Conservation (phyloP, 1,140 invertebrate genomes). For the Rhagoletis pomonella region DNA sequence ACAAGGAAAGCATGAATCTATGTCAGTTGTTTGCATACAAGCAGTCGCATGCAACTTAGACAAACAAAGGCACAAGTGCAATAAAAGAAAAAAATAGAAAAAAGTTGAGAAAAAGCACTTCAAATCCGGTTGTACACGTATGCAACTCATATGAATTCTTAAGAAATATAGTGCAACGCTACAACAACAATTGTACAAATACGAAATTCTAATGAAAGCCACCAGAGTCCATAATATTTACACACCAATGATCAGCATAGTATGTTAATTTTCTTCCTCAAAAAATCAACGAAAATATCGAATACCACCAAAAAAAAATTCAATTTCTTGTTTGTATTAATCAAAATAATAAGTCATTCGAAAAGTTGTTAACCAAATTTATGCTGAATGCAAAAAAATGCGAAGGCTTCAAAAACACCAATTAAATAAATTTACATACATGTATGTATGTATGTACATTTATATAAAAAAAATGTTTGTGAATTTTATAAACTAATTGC, state of each 20-base stretch:
- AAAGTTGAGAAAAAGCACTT: background rate
- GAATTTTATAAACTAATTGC: conserved; percentile 46
- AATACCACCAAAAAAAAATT: conserved; percentile 45
- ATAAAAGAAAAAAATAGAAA: background rate
- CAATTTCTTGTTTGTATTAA: conserved; percentile 25
- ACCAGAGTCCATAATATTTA: conserved; percentile 41
- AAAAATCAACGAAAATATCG: conserved; percentile 38
- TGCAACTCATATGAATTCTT: background rate
- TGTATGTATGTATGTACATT: background rate
- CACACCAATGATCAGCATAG: background rate
- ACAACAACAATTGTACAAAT: conserved; percentile 43
- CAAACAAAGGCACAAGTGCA: conserved; percentile 35
- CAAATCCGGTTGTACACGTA: background rate
- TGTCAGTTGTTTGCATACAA: background rate
- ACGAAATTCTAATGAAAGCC: conserved; percentile 46
- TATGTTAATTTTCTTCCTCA: conserved; percentile 2
- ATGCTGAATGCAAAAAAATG: conserved; percentile 14
- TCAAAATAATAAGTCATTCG: conserved; percentile 17
- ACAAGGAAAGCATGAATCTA: background rate
- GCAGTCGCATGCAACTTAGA: background rate
- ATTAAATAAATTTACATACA: conserved; percentile 32
- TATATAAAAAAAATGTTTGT: conserved; percentile 16
- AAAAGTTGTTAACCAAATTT: conserved; percentile 48
- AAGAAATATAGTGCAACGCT: background rate
- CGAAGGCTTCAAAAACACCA: conserved; percentile 20